Conservation (phyloP, 2,888 invertebrate genomes). For the Resseliella maxima region DNA sequence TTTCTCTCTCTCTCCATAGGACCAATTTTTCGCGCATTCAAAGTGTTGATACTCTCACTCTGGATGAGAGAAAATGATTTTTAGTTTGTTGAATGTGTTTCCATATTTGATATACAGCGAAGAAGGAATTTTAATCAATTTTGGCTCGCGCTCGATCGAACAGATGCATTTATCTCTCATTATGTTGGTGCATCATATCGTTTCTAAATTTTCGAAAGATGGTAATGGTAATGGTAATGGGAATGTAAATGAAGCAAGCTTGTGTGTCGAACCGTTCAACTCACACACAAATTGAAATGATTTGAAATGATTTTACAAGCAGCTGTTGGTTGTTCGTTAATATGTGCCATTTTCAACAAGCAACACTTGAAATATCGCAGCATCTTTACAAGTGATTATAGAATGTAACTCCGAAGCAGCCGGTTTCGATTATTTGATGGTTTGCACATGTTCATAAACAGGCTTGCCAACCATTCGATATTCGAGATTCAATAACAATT, state of each 20-base stretch:
- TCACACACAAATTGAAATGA: background rate
- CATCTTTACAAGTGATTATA: too few relatives aligned
- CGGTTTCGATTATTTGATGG: conserved; percentile 26
- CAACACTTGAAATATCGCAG: conserved; percentile 33
- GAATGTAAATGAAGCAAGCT: background rate
- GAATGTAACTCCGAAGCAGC: too few relatives aligned
- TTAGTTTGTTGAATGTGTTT: background rate
- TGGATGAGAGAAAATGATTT: too few relatives aligned
- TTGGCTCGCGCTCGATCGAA: background rate
- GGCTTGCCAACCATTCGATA: background rate
- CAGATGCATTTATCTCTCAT: background rate
- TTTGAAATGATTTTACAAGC: background rate
- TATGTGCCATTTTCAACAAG: background rate
- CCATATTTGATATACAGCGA: background rate
- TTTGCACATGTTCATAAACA: background rate
- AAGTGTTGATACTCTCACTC: background rate
- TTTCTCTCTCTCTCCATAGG: too few relatives aligned
- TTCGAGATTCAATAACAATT: conserved; percentile 4
- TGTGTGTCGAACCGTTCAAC: background rate
- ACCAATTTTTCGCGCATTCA: too few relatives aligned
- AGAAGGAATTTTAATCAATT: background rate
- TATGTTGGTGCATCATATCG: background rate
- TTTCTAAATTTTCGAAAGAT: background rate
- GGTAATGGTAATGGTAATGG: background rate
- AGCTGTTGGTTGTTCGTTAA: background rate